Evolutionary conservation across 37 sponge, comb jelly and placozoan genomes (phyloP).

Genomic region (Chondrosia reniformis): DNA sequence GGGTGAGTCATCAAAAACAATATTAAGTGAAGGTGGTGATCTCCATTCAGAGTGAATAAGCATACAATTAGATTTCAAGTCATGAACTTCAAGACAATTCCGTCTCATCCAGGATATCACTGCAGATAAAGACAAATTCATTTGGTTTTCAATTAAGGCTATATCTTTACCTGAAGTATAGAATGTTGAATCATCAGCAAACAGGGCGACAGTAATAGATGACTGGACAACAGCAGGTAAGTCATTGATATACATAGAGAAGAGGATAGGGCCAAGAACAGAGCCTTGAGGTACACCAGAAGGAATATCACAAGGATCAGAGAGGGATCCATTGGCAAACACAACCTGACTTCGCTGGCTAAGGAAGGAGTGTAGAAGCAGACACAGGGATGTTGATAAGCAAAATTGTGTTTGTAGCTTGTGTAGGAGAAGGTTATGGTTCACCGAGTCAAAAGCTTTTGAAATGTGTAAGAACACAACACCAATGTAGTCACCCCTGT

Average conservation of each 20-base stretch:
- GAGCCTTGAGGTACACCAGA: conserved; percentile 22
- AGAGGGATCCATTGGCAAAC: neutral
- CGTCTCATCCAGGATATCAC: conserved; percentile 8
- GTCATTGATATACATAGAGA: conserved; percentile 2
- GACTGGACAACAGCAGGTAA: conserved; percentile 2
- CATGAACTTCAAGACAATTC: neutral
- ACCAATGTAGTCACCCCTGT: conserved; percentile 3
- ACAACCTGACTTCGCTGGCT: neutral
- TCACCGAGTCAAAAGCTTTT: conserved; percentile 4
- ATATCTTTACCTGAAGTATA: neutral
- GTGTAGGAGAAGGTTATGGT: neutral
- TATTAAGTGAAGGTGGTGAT: conserved; percentile 11
- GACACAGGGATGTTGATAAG: conserved; percentile 1
- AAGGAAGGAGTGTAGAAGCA: conserved; percentile 4
- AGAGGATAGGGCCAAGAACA: conserved; percentile 17
- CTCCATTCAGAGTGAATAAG: neutral
- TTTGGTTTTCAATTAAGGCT: neutral
- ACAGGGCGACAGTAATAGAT: conserved; percentile 5
- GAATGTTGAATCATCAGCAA: conserved; percentile 25
- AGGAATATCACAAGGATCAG: neutral
- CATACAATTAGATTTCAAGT: conserved; percentile 8
- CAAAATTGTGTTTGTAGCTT: neutral
- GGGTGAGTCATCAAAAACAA: neutral
- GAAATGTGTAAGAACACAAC: conserved; percentile 15
- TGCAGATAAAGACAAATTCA: neutral